Evolutionary conservation across 2,888 invertebrate species (phyloP), one percentile per base, ranked within the genome.

Genomic region (Pilophorus perplexus): DNA sequence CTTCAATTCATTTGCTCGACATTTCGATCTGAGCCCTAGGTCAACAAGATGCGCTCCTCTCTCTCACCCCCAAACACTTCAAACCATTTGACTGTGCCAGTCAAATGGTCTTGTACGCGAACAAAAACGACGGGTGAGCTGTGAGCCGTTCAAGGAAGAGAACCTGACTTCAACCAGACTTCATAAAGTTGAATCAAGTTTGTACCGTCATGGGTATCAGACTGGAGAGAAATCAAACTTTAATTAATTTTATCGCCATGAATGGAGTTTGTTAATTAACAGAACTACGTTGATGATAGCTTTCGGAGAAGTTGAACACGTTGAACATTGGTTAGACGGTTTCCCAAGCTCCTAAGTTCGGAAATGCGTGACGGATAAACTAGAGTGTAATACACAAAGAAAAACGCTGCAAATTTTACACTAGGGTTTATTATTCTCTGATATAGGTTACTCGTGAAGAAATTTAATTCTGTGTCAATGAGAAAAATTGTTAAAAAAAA

Each of bases 221-320:
- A 25, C 8, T 18, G 18, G 6, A 16, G 27, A 28, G 16, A 25
- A 25, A 25, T 25, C 27, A 14, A 18, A 25, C 25, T 28, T 28
- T 52, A 52, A 52, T 52, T 52, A 52, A 52, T 52, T 28, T 52
- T n/a, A 52, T 52, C 52, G 27, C 52, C 10, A 52, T 52, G 28
- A 52, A 52, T 28, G 23, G 28, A 52, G 27, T 52, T 28, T 52
- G 28, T 52, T 50, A 52, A 52, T 52, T 52, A 52, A 52, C 52
- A 28, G 28, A 52, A 18, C 52, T n/a, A n/a, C n/a, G n/a, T n/a
- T n/a, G n/a, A n/a, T n/a, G n/a, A n/a, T n/a, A n/a, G n/a, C n/a
- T n/a, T n/a, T n/a, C n/a, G n/a, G n/a, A n/a, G n/a, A n/a, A n/a
- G n/a, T n/a, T n/a, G n/a, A n/a, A n/a, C n/a, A n/a, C n/a, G n/a